Evolutionary conservation across 2,797 vertebrate genomes (phyloP), one percentile per base, ranked within the genome.

Genomic region (Leptodactylus fallax): DNA sequence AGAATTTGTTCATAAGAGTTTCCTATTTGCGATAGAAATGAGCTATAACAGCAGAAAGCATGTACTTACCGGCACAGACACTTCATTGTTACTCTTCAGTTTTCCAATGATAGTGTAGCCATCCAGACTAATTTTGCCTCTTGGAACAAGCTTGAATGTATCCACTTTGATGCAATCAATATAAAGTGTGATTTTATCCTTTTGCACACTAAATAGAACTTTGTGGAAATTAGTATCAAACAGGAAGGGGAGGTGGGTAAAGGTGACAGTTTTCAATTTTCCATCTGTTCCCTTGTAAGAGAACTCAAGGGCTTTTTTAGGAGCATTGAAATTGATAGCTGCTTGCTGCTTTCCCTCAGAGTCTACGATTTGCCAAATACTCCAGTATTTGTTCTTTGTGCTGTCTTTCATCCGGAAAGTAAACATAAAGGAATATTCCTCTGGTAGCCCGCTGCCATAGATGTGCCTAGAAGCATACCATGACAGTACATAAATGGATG

Each of bases 171-270:
- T 92, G 72, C 97, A 98, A 92, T 98, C 96, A 82, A 97, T 91
- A 13, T 94, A 96, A 76, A 98, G 96, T 2, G 94, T 95, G 6
- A 95, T 93, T 0, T 93, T 94, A 49, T 61, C 92, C 81, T 91
- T 94, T 88, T 95, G 94, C 90, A 98, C 95, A 0, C 96, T 95
- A 77, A 98, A 94, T 91, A 96, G 93, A 87, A 98, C 85, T 74
- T 93, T 95, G 92, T 98, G 97, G 96, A 97, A 98, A 19, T 94
- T 94, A 17, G 97, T 96, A 89, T 97, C 94, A 91, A 97, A 98
- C 21, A 98, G 93, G 87, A 93, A 95, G 25, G 94, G 91, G 85
- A 96, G 89, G 63, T 94, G 92, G 10, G 94, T 90, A 92, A 98
- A 98, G 7, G 91, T 92, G 53, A 93, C 92, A 0, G 91, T 95